Base-by-base conservation (phyloP, 1,140 invertebrate genomes). In the Drosophila bocqueti region DNA sequence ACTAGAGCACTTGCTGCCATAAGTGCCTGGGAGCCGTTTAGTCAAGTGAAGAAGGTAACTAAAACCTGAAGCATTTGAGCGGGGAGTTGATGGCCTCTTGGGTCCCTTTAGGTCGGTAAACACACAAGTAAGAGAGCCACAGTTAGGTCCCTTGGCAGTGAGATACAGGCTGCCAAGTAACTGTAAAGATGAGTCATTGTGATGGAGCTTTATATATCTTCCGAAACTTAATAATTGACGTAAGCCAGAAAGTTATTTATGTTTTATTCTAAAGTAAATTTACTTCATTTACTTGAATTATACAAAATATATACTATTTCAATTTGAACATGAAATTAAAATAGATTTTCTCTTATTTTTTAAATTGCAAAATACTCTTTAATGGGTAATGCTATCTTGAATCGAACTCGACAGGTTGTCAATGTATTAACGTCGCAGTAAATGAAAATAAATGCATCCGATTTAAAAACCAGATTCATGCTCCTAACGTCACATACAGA, bases 401-500 rank as follows among this genome's bases (percentile, higher is more conserved):
- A 18, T 13, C 26, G 18, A 62, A 55, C 55, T 46, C 68, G 81
- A 81, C 77, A 77, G 66, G 66, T 80, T 73, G 57, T 34, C 76
- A 64, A 52, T 61, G 62, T 63, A 72, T 76, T 83, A 73, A 64
- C 66, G 67, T 69, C 74, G 43, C 80, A 84, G 68, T 81, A 81
- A 84, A 84, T 78, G 82, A 78, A 84, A 86, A 86, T 82, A 69
- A 86, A 82, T 82, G 68, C 78, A 79, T 83, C 49, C 40, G 66
- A 78, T 73, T 85, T 60, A 45, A 60, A 36, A 58, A 43, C 55
- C 63, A 64, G 77, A 60, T 47, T 24, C 77, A 61, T 83, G 74
- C 76, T 85, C 63, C 67, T 69, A 66, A 66, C 49, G 55, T 66
- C 47, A 54, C 62, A 64, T 69, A 49, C 36, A 42, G 50, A 71